phyloP scores from a whole-genome alignment of 2,113 vertebrate species.

The Bubo bubo region DNA sequence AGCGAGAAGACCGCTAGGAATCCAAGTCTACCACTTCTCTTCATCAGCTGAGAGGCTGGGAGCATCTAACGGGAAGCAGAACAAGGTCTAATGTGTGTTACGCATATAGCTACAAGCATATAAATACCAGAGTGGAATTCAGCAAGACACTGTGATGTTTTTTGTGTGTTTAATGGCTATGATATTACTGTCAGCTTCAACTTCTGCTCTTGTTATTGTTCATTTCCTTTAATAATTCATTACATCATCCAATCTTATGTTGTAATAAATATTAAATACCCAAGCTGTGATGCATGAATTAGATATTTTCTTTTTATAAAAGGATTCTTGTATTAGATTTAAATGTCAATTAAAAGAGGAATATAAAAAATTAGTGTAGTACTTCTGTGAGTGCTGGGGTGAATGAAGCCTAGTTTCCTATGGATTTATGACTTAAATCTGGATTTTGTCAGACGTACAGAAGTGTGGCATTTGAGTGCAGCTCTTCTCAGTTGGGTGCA shows the following conservation, averaged over 20 bases:
- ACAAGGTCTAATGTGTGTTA: background rate
- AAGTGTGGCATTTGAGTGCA: background rate
- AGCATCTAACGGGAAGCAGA: background rate
- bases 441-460: background rate
- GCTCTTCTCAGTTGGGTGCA: background rate
- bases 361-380: background rate
- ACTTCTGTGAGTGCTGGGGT: background rate
- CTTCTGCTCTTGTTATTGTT: slow-evolving; percentile 32
- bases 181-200: background rate
- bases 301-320: slow-evolving; percentile 24
- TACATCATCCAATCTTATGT: slow-evolving; percentile 18
- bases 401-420: background rate
- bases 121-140: background rate
- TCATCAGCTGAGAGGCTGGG: background rate
- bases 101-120: background rate
- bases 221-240: slow-evolving; percentile 60
- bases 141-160: background rate
- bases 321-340: slow-evolving; percentile 6
- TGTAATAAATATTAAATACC: slow-evolving; percentile 62
- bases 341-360: slow-evolving; percentile 40
- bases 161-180: background rate
- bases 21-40: background rate
- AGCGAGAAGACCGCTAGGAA: background rate
- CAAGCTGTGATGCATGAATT: slow-evolving; percentile 35
- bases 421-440: background rate